phyloP scores from a whole-genome alignment of 2,113 vertebrate species.

The Xenopus borealis region DNA sequence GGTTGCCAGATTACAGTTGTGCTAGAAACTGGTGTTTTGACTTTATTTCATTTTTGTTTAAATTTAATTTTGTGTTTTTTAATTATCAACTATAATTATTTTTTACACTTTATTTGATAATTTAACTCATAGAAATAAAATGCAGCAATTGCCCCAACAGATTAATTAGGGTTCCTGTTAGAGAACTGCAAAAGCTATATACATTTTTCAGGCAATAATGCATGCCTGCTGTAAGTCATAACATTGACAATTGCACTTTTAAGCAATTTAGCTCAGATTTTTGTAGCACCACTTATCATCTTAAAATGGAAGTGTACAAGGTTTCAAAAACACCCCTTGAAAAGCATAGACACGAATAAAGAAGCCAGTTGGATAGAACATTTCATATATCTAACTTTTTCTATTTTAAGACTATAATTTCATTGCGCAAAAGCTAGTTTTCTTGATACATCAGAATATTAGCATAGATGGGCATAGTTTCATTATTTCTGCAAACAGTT shows the following conservation, averaged over 20 bases:
- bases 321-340: background rate
- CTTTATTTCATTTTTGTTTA: too few relatives aligned
- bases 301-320: background rate
- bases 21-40: too few relatives aligned
- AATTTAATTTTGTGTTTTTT: too few relatives aligned
- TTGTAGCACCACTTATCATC: background rate
- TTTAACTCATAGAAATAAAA: too few relatives aligned
- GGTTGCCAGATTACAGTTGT: too few relatives aligned
- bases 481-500: constrained; percentile 16
- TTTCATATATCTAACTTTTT: background rate
- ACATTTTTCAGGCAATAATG: background rate
- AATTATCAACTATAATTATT: too few relatives aligned
- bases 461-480: background rate
- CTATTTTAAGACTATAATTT: background rate
- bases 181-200: too few relatives aligned
- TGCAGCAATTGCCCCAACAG: too few relatives aligned
- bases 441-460: constrained; percentile 16
- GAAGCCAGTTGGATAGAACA: background rate
- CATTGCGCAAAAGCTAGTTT: background rate
- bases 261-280: background rate
- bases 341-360: background rate
- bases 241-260: background rate
- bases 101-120: too few relatives aligned
- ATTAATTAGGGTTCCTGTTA: too few relatives aligned
- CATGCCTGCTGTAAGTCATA: background rate